Base-by-base conservation (phyloP, 2,888 invertebrate genomes). In the Podotricha telesiphe region DNA sequence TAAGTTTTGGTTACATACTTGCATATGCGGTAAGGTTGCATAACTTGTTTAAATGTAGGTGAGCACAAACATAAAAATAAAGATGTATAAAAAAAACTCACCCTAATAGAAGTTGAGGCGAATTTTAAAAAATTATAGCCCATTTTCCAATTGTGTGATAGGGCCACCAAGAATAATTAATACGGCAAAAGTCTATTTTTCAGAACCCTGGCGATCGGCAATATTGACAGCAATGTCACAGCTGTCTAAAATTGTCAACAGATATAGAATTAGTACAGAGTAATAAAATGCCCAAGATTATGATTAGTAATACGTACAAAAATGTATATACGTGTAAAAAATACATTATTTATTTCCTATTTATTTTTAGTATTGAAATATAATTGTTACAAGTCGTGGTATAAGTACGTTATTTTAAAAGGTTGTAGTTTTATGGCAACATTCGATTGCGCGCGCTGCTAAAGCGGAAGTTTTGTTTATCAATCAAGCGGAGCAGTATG, bases 401-500 rank as follows among this genome's bases (percentile, higher is more conserved):
- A 20, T 59, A 22, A 22, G 4, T 34, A 48, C n/a, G 7, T 22
- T 45, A 28, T 34, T 11, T 13, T 2, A 37, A 2, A 11, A 47
- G 45, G 66, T 66, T 68, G 65, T 62, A 69, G 42, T n/a, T 10
- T 1, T 15, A 40, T 34, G 76, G 87, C 83, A 88, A 81, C 80
- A 82, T 79, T 20, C 20, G 74, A 85, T 76, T 91, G 92, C 92
- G 92, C 92, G 92, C 92, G 91, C 89, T 87, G 86, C 84, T 75
- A 76, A 81, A 83, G 81, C 82, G 84, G 85, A 86, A 86, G 85
- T 88, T 90, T 89, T 92, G 92, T 91, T 92, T 92, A 91, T 89
- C 91, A 91, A 89, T 90, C 88, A 88, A 87, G 73, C 71, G 56
- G 77, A 82, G 72, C 73, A 75, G 73, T 73, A 73, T 72, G 74